Evolutionary conservation across 2,797 vertebrate species (phyloP), one percentile per base, ranked within the genome.

Genomic region (Clamator glandarius): DNA sequence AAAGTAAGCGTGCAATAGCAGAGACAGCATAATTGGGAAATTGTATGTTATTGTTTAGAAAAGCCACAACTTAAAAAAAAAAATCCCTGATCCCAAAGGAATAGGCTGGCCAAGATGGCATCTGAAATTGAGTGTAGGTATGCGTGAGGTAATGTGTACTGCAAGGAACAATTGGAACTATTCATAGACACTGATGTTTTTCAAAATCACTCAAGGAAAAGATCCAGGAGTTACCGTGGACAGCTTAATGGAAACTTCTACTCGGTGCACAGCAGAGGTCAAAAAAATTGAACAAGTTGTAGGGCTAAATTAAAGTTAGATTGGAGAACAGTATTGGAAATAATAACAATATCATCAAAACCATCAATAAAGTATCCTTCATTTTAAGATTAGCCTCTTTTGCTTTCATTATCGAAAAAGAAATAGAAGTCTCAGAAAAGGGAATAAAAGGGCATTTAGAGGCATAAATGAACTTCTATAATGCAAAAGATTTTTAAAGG

Each of bases 221-320:
- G 35, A 72, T 77, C 68, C 86, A 89, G 93, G 91, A 54, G 3
- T 95, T 90, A 67, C 91, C 88, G 67, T 73, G 58, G 66, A 89
- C 89, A 89, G 90, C 87, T 96, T 83, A 84, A 67, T 96, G 96
- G 96, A 97, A 97, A 97, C 70, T 96, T 96, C 89, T 92, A 61
- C 92, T 96, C 95, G 93, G 91, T 54, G 54, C 73, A 91, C 85
- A 90, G 87, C 36, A 93, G 85, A 73, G 70, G 92, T 94, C 91
- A 96, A 93, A 94, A 93, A 93, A 92, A 92, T n/a, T 79, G 96
- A 95, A 93, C 42, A 87, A 93, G 74, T 89, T 83, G 79, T 95
- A 79, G 94, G 64, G 33, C 69, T 91, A 13, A 61, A 82, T 82
- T 96, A 91, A 84, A 90, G 92, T 89, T 52, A 31, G 84, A 57